These are phyloP conservation scores for Ligdia adustata DNA, from an alignment of 2,888 invertebrate species.

Conservation along the genomic window DNA sequence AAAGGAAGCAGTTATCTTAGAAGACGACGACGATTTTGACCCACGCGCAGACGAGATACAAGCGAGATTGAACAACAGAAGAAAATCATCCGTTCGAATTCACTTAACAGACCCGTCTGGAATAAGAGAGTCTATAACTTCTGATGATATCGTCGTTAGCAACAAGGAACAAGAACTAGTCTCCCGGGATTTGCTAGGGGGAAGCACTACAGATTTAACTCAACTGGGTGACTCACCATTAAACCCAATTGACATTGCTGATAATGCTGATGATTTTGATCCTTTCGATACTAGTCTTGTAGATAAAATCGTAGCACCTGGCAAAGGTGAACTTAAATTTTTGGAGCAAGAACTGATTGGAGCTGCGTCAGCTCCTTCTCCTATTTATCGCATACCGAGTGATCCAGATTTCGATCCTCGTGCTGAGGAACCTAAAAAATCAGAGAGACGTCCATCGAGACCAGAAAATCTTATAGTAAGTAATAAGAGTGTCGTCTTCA, in stretches of 20 bases:
- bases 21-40: conserved; percentile 85
- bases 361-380: conserved; percentile 51
- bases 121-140: conserved; percentile 82
- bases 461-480: conserved; percentile 83
- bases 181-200: conserved; percentile 88
- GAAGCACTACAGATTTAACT: conserved; percentile 90
- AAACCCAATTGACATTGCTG: conserved; percentile 83
- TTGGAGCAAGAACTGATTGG: conserved; percentile 90
- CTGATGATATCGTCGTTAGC: conserved; percentile 70
- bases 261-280: conserved; percentile 86
- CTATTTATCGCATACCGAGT: conserved; percentile 79
- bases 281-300: conserved; percentile 94
- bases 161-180: conserved; percentile 63
- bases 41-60: conserved; percentile 86
- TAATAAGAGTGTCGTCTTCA: conserved; percentile 81
- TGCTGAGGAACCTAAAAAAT: conserved; percentile 82
- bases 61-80: conserved; percentile 64
- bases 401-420: conserved; percentile 94
- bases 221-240: conserved; percentile 88
- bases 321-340: conserved; percentile 90
- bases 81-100: conserved; percentile 83
- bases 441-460: conserved; percentile 85
- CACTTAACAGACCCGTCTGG: conserved; percentile 87
- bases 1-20: conserved; percentile 65
- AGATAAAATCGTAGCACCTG: conserved; percentile 88